A percentile compares a stretch with the other conserved stretches of the same genome.
Conservation (phyloP, 2,797 vertebrate genomes). For the Cichlasoma orientale region DNA sequence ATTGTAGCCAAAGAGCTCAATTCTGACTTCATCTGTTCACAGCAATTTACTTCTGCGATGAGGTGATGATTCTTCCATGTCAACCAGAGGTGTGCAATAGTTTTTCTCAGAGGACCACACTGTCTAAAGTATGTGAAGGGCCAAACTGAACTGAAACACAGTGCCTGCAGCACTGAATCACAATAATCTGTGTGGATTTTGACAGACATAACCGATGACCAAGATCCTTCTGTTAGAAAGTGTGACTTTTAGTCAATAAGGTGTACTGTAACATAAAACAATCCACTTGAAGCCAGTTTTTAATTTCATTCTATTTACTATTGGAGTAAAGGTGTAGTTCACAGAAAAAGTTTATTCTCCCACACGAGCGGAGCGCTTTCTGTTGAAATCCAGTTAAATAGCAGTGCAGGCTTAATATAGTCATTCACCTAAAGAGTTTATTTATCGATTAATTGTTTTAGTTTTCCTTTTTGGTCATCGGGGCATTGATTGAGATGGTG, state of each 20-base stretch:
- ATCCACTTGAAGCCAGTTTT: background rate
- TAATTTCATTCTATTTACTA: background rate
- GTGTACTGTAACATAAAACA: background rate
- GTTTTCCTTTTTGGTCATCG: background rate
- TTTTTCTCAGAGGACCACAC: background rate
- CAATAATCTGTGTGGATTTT: background rate
- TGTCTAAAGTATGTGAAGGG: background rate
- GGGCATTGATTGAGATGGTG: background rate
- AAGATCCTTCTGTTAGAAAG: no score
- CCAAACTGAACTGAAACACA: background rate
- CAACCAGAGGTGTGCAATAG: background rate
- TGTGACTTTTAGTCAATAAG: background rate
- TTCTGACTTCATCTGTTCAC: conserved; percentile 21
- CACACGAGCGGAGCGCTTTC: background rate
- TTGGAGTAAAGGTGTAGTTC: background rate
- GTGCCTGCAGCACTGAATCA: background rate
- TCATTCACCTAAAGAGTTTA: background rate
- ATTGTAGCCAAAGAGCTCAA: conserved; percentile 4
- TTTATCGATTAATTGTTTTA: no score
- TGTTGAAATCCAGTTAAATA: background rate
- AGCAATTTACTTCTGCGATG: conserved; percentile 10
- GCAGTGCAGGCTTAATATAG: background rate
- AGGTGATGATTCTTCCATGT: conserved; percentile 7
- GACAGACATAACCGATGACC: background rate
- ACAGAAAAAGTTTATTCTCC: background rate